These are phyloP conservation scores for Eulemur macaco DNA, from an alignment of 2,113 vertebrate genomes.

Conservation along the genomic window DNA sequence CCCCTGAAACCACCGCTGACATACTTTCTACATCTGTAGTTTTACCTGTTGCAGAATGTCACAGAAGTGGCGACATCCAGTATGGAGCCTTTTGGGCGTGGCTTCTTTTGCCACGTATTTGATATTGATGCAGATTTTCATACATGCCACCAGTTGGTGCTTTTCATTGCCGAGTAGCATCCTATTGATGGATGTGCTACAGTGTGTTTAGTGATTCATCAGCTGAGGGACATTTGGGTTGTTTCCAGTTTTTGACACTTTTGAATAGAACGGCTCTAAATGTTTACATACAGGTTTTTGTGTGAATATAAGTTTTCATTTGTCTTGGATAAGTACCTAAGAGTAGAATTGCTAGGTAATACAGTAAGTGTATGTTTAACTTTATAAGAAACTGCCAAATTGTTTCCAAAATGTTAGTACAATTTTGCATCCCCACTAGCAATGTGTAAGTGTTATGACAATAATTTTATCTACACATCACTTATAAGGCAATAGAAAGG, in stretches of 20 bases:
- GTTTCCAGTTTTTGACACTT: neutral
- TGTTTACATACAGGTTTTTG: neutral
- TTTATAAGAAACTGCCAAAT: too few relatives aligned
- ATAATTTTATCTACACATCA: neutral
- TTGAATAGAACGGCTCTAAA: neutral
- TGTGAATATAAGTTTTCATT: neutral
- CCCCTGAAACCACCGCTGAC: neutral
- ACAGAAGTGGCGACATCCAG: neutral
- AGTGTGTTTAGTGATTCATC: too few relatives aligned
- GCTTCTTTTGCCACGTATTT: neutral
- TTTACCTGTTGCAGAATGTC: neutral
- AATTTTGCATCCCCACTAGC: too few relatives aligned
- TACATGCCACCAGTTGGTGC: neutral
- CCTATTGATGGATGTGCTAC: too few relatives aligned
- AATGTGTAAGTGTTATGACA: neutral
- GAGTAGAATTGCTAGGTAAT: too few relatives aligned
- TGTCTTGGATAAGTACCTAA: too few relatives aligned
- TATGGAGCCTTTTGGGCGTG: neutral
- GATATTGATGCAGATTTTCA: neutral
- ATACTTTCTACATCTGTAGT: neutral
- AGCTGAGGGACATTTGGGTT: neutral
- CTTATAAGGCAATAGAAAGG: neutral
- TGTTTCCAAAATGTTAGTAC: too few relatives aligned
- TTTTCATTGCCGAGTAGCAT: too few relatives aligned
- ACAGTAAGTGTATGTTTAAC: too few relatives aligned